These are phyloP conservation scores for Diabrotica balteata DNA, from an alignment of 2,888 invertebrate species.

Conservation along the genomic window DNA sequence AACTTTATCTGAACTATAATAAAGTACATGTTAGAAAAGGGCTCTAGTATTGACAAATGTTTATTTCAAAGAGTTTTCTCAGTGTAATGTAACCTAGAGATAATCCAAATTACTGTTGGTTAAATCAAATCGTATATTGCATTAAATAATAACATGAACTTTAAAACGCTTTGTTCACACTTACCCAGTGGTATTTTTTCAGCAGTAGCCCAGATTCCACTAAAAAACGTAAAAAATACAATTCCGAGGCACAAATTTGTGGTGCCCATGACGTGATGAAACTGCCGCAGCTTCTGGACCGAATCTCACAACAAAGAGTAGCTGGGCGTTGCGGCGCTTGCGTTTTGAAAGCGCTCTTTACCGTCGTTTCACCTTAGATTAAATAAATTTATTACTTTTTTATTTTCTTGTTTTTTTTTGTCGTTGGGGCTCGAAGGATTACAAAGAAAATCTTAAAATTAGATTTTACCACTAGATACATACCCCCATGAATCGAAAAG, in stretches of 20 bases:
- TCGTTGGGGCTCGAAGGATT: slow-evolving; percentile 4
- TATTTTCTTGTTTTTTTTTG: slow-evolving; percentile 10
- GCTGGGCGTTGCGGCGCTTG: slow-evolving; percentile 53
- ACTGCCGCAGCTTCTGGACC: slow-evolving; percentile 56
- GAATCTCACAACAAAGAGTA: slow-evolving; percentile 53
- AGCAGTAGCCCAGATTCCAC: slow-evolving; percentile 48
- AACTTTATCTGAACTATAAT: too few species aligned
- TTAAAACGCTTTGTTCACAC: slow-evolving; percentile 26
- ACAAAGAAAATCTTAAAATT: slow-evolving; percentile 19
- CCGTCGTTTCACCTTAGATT: slow-evolving; percentile 18
- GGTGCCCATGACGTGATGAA: slow-evolving; percentile 52
- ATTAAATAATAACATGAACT: too few species aligned
- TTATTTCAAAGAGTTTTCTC: background rate
- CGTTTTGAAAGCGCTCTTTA: slow-evolving; percentile 33
- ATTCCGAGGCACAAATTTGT: slow-evolving; percentile 43
- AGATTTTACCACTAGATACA: slow-evolving; percentile 10
- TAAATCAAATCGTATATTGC: too few species aligned
- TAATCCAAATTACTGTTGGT: too few species aligned
- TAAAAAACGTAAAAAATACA: slow-evolving; percentile 50
- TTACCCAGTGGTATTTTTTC: slow-evolving; percentile 59
- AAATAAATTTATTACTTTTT: slow-evolving; percentile 23
- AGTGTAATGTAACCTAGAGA: background rate
- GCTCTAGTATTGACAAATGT: too few species aligned
- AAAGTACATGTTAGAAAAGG: too few species aligned
- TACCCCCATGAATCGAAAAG: too few species aligned